Conservation (phyloP, 2,113 vertebrate species). For the Thinocorus orbignyianus region DNA sequence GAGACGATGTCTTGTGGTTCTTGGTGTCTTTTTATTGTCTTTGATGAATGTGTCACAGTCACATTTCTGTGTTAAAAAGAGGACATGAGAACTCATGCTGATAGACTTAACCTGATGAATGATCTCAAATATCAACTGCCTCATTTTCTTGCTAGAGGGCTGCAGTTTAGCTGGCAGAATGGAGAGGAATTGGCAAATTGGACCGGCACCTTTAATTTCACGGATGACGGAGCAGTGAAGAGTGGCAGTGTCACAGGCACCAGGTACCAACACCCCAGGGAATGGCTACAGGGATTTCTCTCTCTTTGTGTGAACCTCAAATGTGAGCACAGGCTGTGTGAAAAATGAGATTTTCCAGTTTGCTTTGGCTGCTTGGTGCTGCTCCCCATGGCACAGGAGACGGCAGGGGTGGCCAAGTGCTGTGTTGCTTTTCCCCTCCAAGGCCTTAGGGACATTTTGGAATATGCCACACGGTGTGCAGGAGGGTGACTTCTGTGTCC, state of each 20-base stretch:
- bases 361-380: background rate
- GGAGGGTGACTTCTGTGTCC: background rate
- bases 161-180: slow-evolving; percentile 98
- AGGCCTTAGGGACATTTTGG: background rate
- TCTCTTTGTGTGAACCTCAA: background rate
- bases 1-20: background rate
- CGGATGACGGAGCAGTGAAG: slow-evolving; percentile 91
- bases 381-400: background rate
- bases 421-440: background rate
- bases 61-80: background rate
- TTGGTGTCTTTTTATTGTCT: background rate
- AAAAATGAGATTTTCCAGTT: background rate
- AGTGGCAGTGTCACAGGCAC: slow-evolving; percentile 91
- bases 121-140: slow-evolving; percentile 85
- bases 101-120: slow-evolving; percentile 22
- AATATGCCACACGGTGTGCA: background rate
- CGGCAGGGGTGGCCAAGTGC: background rate
- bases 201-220: slow-evolving; percentile 96
- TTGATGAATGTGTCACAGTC: background rate
- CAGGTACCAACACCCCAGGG: slow-evolving; percentile 88
- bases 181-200: slow-evolving; percentile 96
- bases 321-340: background rate
- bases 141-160: slow-evolving; percentile 96
- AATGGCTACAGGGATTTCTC: background rate
- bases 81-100: background rate